Base-by-base conservation (phyloP, 2,797 vertebrate species). In the Sylvilagus floridanus region DNA sequence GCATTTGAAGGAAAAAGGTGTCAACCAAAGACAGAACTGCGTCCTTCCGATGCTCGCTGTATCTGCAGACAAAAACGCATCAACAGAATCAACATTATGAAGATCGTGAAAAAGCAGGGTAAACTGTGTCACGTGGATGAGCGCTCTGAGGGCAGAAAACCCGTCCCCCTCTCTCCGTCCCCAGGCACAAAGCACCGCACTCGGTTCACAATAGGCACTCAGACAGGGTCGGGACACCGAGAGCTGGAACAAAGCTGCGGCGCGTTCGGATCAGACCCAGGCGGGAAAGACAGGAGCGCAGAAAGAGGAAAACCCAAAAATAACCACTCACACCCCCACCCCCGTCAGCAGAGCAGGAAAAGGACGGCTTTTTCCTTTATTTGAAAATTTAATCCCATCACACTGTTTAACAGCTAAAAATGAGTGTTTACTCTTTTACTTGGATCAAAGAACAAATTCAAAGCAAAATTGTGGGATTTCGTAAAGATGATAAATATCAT, bases 401-500 rank as follows among this genome's bases (percentile, higher is more conserved):
- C 1, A 73, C 7, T 19, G 54, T 21, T 68, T 79, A 91, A 82
- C 42, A 42, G 52, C 62, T 65, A 82, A 77, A 93, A 78, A 68
- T 30, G 62, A 73, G 26, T 4, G 22, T 21, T 66, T 71, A 42
- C 37, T 69, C 69, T 32, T 84, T 75, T 57, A 73, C n/a, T n/a
- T 42, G 21, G 57, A 84, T 66, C n/a, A 54, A 86, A 75, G 63
- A 19, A 84, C 26, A 93, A 91, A 60, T n/a, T 88, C 16, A 94
- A 76, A 42, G 32, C 42, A 75, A 81, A 88, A 47, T 4, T 78
- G 78, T 2, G 79, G 50, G 93, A 90, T 93, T 77, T 87, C 81
- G 85, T 42, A 86, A 65, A 9, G 35, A 72, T n/a, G 79, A 91
- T 52, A 16, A 90, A 95, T 28, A 54, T 30, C 52, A 47, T 69